Percentiles rank a stretch among this genome's conserved stretches.
Conservation (phyloP, 2,888 invertebrate species). For the Caenorhabditis afra region DNA sequence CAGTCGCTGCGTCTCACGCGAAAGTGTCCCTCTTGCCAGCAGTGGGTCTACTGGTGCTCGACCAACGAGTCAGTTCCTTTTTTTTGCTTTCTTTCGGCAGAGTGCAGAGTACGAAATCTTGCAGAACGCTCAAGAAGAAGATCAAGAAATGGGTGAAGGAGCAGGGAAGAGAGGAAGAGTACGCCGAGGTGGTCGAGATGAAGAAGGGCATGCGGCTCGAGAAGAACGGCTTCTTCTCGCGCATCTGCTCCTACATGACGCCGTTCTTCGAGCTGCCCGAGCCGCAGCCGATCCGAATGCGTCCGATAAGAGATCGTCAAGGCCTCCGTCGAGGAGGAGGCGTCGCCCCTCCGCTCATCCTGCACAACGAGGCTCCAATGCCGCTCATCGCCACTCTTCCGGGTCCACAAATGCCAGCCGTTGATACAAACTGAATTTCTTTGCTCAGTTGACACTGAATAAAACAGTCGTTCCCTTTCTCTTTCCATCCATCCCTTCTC, state of each 20-base stretch:
- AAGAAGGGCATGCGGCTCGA: neutral
- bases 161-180: constrained; percentile 22
- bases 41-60: constrained; percentile 33
- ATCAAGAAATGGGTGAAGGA: constrained; percentile 21
- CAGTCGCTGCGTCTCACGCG: constrained; percentile 18
- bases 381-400: neutral
- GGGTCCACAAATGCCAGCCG: too few species aligned
- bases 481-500: neutral
- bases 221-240: constrained; percentile 1
- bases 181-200: constrained; percentile 24
- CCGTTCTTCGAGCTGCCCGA: constrained; percentile 28
- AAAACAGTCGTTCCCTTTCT: neutral
- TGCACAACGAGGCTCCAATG: constrained; percentile 7
- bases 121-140: constrained; percentile 17
- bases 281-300: constrained; percentile 7
- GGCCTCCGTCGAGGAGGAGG: constrained; percentile 5
- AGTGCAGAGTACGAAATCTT: constrained; percentile 1
- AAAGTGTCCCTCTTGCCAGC: constrained; percentile 38
- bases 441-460: neutral
- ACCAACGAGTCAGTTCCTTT: constrained; percentile 17
- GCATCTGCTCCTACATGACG: constrained; percentile 3
- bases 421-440: neutral
- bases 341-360: neutral
- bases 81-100: too few species aligned
- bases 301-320: neutral